A percentile compares a stretch with the other conserved stretches of the same genome.
phyloP scores from a whole-genome alignment of 2,113 vertebrate genomes.

The Paramormyrops kingsleyae region DNA sequence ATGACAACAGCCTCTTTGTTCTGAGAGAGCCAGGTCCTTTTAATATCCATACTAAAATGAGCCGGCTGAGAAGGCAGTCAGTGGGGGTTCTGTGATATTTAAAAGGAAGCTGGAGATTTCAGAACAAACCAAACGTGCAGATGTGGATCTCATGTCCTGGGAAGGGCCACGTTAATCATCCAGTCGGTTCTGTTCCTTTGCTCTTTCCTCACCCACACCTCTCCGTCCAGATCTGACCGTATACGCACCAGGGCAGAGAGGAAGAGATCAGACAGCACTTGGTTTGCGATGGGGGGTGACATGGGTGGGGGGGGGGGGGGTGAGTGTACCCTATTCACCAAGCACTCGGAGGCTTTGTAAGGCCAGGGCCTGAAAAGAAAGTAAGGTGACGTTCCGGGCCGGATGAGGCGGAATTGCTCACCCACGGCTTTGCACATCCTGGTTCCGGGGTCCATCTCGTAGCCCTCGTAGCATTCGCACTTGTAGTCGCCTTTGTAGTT shows the following conservation, averaged over 20 bases:
- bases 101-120: slow-evolving; percentile 34
- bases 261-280: slow-evolving; percentile 21
- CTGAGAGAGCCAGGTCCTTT: neutral
- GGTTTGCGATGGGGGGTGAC: slow-evolving; percentile 22
- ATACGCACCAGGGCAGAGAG: slow-evolving; percentile 26
- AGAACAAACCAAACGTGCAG: slow-evolving; percentile 21
- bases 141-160: slow-evolving; percentile 26
- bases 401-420: slow-evolving; percentile 54
- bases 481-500: slow-evolving; percentile 98
- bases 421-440: slow-evolving; percentile 97
- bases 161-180: slow-evolving; percentile 17
- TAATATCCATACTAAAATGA: slow-evolving; percentile 38
- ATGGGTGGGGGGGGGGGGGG: slow-evolving; percentile 29
- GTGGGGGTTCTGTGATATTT: slow-evolving; percentile 46
- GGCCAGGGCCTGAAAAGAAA: slow-evolving; percentile 21
- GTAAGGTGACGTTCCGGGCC: slow-evolving; percentile 22
- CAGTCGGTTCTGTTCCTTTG: neutral
- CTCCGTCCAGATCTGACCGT: slow-evolving; percentile 25
- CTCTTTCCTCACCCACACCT: neutral
- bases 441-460: slow-evolving; percentile 87
- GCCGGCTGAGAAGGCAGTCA: slow-evolving; percentile 40
- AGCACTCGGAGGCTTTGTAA: slow-evolving; percentile 47
- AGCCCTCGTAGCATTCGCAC: slow-evolving; percentile 93
- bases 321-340: slow-evolving; percentile 51
- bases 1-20: slow-evolving; percentile 23